Evolutionary conservation across 2,888 invertebrate genomes (phyloP).

Genomic region (Hydroisotoma schaefferi): DNA sequence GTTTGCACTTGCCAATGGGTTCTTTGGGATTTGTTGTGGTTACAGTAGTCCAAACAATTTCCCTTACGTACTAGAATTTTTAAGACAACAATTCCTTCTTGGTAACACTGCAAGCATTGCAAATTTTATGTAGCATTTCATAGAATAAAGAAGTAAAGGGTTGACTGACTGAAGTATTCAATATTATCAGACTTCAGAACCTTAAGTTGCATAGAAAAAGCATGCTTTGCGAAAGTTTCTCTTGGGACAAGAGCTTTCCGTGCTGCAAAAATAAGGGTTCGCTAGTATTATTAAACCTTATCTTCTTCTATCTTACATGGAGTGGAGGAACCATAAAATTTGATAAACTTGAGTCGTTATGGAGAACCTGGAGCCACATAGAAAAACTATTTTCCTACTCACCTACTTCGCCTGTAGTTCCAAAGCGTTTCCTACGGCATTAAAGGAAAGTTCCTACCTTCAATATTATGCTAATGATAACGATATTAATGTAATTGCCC

Average conservation of each 20-base stretch:
- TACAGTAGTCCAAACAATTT: constrained; percentile 7
- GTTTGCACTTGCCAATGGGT: constrained; percentile 10
- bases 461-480: too few relatives aligned
- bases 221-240: background rate
- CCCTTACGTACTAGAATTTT: background rate
- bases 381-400: too few relatives aligned
- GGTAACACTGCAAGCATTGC: background rate
- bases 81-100: background rate
- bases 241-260: background rate
- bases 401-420: too few relatives aligned
- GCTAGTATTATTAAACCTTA: too few relatives aligned
- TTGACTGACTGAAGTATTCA: background rate
- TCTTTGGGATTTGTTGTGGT: constrained; percentile 31
- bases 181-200: too few relatives aligned
- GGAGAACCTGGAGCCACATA: too few relatives aligned
- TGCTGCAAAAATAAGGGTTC: background rate
- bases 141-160: background rate
- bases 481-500: too few relatives aligned
- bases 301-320: too few relatives aligned
- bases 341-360: too few relatives aligned
- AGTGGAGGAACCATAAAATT: too few relatives aligned
- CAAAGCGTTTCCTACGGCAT: too few relatives aligned
- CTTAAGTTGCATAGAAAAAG: background rate
- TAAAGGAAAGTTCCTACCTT: too few relatives aligned
- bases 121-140: background rate